These are phyloP conservation scores for Cantharis lateralis DNA, from an alignment of 2,888 invertebrate genomes.

Conservation along the genomic window DNA sequence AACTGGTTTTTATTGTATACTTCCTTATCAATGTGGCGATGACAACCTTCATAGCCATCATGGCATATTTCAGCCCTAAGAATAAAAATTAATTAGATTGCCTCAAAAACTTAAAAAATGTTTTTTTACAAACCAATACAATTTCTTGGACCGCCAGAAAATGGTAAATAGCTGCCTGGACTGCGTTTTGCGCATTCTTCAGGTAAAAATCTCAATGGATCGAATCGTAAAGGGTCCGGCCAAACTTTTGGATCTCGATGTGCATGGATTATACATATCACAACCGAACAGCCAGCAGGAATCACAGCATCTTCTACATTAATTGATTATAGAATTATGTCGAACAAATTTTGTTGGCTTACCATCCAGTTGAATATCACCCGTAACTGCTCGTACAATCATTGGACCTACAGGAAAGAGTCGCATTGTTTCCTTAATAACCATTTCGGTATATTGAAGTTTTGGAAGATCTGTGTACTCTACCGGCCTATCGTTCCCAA, in stretches of 20 bases:
- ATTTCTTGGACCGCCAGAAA: slow-evolving; percentile 8
- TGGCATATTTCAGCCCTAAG: background rate
- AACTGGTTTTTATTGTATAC: background rate
- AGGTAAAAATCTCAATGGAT: slow-evolving; percentile 14
- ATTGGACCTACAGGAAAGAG: slow-evolving; percentile 26
- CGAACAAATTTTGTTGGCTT: background rate
- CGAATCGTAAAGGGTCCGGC: slow-evolving; percentile 9
- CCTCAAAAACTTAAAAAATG: too few relatives aligned
- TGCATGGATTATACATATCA: background rate
- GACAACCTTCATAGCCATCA: slow-evolving; percentile 5
- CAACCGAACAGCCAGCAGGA: background rate
- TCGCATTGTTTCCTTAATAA: slow-evolving; percentile 31
- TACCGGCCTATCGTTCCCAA: slow-evolving; percentile 10
- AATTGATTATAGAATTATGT: background rate
- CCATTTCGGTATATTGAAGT: slow-evolving; percentile 26
- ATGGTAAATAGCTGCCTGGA: slow-evolving; percentile 8
- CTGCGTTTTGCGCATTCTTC: slow-evolving; percentile 9
- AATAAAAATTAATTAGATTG: too few relatives aligned
- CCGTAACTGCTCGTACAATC: slow-evolving; percentile 9
- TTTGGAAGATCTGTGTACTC: slow-evolving; percentile 18
- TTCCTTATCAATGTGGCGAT: background rate
- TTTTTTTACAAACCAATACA: background rate
- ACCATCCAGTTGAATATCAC: slow-evolving; percentile 22
- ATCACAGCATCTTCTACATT: background rate
- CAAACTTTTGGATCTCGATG: slow-evolving; percentile 7